Evolutionary conservation across 2,888 invertebrate genomes (phyloP).

Genomic region (Xanthorhoe spadicearia): DNA sequence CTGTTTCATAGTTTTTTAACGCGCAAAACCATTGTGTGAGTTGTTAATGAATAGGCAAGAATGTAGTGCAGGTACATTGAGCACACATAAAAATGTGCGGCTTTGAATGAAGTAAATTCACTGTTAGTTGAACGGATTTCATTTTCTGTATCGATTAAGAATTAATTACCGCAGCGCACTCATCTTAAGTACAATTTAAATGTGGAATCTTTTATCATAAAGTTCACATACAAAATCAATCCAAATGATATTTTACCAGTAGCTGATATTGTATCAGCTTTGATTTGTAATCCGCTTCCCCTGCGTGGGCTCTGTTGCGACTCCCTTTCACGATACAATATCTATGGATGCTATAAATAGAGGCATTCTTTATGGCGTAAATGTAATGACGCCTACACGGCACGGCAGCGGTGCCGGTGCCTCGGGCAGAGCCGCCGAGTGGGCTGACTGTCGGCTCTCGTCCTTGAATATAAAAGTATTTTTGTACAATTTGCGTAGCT

Average conservation of each 20-base stretch:
- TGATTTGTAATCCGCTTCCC: constrained; percentile 44
- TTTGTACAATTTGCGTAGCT: constrained; percentile 21
- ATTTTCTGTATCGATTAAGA: constrained; percentile 2
- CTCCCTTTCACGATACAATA: constrained; percentile 64
- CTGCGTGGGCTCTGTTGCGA: constrained; percentile 48
- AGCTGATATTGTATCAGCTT: constrained; percentile 41
- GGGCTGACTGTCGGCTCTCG: constrained; percentile 33
- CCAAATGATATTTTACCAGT: not conserved
- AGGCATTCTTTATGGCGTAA: constrained; percentile 67
- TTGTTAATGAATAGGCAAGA: constrained; percentile 44
- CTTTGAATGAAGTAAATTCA: constrained; percentile 1
- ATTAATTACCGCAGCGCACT: not conserved
- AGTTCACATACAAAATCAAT: not conserved
- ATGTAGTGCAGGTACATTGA: constrained; percentile 32
- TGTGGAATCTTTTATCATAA: not conserved
- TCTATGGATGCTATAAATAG: constrained; percentile 72
- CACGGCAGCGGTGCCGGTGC: constrained; percentile 37
- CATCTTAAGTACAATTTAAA: not conserved
- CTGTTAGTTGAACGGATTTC: not conserved
- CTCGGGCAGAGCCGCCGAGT: constrained; percentile 38
- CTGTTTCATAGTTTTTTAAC: constrained; percentile 53
- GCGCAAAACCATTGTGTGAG: constrained; percentile 48
- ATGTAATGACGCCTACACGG: constrained; percentile 69
- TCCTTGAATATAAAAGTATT: constrained; percentile 12
- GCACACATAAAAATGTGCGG: constrained; percentile 8